A percentile compares a stretch with the other conserved stretches of the same genome.
These are phyloP conservation scores for Hirtodrosophila duncani DNA, from an alignment of 2,888 invertebrate species.

Conservation along the genomic window DNA sequence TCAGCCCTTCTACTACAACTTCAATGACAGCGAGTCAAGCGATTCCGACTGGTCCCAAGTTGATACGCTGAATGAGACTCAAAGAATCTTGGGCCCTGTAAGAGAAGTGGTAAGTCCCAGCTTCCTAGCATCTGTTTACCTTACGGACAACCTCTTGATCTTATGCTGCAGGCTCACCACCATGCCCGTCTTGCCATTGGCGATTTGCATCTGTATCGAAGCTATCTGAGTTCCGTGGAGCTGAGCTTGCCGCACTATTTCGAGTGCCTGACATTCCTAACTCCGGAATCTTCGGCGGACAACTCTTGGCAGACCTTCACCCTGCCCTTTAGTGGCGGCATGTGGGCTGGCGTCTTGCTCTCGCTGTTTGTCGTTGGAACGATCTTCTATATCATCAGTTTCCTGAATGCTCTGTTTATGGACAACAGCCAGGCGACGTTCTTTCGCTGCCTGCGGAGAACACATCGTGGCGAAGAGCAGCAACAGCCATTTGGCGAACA, in stretches of 20 bases:
- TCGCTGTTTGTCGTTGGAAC: constrained; percentile 84
- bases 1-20: constrained; percentile 83
- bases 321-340: constrained; percentile 86
- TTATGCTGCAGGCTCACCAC: constrained; percentile 78
- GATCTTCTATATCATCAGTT: constrained; percentile 84
- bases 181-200: constrained; percentile 87
- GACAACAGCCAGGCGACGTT: constrained; percentile 21
- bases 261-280: constrained; percentile 90
- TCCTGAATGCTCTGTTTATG: constrained; percentile 58
- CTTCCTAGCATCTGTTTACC: no score
- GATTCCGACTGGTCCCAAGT: constrained; percentile 74
- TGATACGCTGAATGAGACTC: constrained; percentile 81
- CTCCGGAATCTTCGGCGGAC: constrained; percentile 88
- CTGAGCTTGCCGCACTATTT: constrained; percentile 88
- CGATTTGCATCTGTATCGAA: constrained; percentile 86
- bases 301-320: constrained; percentile 91
- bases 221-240: constrained; percentile 84
- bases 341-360: constrained; percentile 87
- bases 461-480: neutral
- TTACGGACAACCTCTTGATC: no score
- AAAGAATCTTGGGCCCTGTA: constrained; percentile 82
- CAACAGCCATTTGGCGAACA: neutral
- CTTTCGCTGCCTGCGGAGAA: constrained; percentile 45
- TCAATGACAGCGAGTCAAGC: constrained; percentile 81
- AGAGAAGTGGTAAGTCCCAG: constrained; percentile 85